A percentile compares a stretch with the other conserved stretches of the same genome.
Conservation (phyloP, 2,113 vertebrate genomes). For the Corythornis vintsioides region DNA sequence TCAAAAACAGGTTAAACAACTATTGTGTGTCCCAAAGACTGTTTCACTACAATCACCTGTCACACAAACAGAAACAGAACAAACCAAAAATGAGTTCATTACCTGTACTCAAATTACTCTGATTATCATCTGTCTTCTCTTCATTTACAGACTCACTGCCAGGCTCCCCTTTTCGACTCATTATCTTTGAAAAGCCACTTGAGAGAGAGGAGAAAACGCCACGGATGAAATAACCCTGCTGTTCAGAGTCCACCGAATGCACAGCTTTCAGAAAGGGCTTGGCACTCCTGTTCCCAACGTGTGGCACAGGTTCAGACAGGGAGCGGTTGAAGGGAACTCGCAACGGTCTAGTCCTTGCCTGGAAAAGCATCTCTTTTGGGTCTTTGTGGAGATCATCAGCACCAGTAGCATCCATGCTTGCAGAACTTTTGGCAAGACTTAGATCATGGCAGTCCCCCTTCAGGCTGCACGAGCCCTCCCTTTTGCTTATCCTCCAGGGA, state of each 20-base stretch:
- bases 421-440: background rate
- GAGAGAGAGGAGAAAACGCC: slow-evolving; percentile 78
- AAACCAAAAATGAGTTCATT: background rate
- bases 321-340: slow-evolving; percentile 76
- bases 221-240: slow-evolving; percentile 61
- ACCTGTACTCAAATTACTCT: slow-evolving; percentile 20
- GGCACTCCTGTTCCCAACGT: background rate
- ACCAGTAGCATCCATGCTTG: background rate
- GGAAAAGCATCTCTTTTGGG: background rate
- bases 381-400: background rate
- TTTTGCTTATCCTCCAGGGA: slow-evolving; percentile 46
- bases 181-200: slow-evolving; percentile 71
- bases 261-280: background rate
- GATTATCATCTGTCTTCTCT: background rate
- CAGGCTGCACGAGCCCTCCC: background rate
- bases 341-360: background rate
- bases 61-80: background rate
- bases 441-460: background rate
- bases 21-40: accelerated
- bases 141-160: slow-evolving; percentile 25
- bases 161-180: slow-evolving; percentile 66
- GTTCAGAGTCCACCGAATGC: slow-evolving; percentile 36
- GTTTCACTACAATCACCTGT: background rate
- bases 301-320: slow-evolving; percentile 69
- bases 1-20: background rate